Evolutionary conservation across 2,888 invertebrate species (phyloP).

Genomic region (Hypolimnas misippus): DNA sequence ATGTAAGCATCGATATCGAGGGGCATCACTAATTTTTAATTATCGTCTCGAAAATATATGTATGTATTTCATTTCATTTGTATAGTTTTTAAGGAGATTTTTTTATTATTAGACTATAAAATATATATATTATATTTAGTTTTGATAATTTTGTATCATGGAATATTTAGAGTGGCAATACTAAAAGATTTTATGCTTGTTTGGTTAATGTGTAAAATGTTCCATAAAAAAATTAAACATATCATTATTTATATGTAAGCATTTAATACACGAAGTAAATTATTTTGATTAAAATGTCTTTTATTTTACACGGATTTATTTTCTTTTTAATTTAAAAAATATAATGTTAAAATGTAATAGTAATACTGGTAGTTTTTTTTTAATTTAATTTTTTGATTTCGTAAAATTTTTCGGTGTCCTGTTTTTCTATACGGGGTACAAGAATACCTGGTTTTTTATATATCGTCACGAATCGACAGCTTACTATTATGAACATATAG

Average conservation of each 20-base stretch:
- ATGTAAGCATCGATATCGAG: too few relatives aligned
- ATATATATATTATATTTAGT: too few relatives aligned
- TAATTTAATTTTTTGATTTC: too few relatives aligned
- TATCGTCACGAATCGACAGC: too few relatives aligned
- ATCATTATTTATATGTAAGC: slow-evolving; percentile 50
- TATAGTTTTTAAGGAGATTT: background rate
- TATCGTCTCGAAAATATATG: background rate
- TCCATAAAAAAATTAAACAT: slow-evolving; percentile 39
- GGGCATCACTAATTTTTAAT: background rate
- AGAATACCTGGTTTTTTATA: too few relatives aligned
- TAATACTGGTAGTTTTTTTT: too few relatives aligned
- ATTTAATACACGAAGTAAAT: slow-evolving; percentile 51
- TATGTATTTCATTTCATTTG: background rate
- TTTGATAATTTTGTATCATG: background rate
- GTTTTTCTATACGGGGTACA: too few relatives aligned
- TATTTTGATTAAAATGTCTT: slow-evolving; percentile 53
- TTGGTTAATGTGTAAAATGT: slow-evolving; percentile 8
- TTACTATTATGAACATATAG: too few relatives aligned
- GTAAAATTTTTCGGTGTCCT: too few relatives aligned
- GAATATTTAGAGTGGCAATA: background rate
- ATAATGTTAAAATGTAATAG: background rate
- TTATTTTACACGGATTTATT: background rate
- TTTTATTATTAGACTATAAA: background rate
- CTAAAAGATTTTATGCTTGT: background rate
- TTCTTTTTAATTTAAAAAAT: background rate